These are phyloP conservation scores for Hypena proboscidalis DNA, from an alignment of 2,888 invertebrate genomes.

Conservation along the genomic window DNA sequence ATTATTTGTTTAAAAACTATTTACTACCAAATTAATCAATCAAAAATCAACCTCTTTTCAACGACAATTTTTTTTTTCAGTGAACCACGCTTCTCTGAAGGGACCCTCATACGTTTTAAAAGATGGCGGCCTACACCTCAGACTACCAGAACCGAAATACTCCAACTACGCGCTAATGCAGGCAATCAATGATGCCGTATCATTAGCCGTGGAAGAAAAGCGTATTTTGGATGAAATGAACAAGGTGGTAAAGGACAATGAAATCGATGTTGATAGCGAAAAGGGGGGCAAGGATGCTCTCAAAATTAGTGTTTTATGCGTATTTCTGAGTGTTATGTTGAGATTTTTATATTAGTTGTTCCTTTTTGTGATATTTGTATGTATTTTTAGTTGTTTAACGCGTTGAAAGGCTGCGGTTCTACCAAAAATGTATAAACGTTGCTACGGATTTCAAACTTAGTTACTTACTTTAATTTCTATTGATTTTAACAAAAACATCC, in stretches of 20 bases:
- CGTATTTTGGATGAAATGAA: slow-evolving; percentile 79
- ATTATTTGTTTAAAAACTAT: no score
- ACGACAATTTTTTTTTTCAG: slow-evolving; percentile 38
- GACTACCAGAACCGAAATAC: slow-evolving; percentile 61
- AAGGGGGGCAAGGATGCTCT: slow-evolving; percentile 30
- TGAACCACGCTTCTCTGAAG: slow-evolving; percentile 48
- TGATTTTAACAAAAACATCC: no score
- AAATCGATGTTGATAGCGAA: slow-evolving; percentile 68
- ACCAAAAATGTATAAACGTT: no score
- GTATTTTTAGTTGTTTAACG: no score
- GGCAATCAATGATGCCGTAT: slow-evolving; percentile 88
- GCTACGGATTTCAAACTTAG: no score
- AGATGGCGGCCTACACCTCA: slow-evolving; percentile 61
- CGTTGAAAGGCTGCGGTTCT: no score
- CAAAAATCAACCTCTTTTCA: not conserved
- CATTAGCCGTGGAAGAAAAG: slow-evolving; percentile 82
- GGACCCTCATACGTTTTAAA: slow-evolving; percentile 63
- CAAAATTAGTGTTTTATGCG: slow-evolving; percentile 17
- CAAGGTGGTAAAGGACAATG: slow-evolving; percentile 69
- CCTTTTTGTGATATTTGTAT: slow-evolving; percentile 4
- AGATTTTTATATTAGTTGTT: no score
- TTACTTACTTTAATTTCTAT: no score
- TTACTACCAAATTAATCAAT: not conserved
- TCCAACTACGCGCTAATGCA: slow-evolving; percentile 89
- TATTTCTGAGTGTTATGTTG: slow-evolving; percentile 26